A percentile compares a stretch with the other conserved stretches of the same genome.
Evolutionary conservation across 2,113 vertebrate genomes (phyloP).

Genomic region (Trinectes maculatus): DNA sequence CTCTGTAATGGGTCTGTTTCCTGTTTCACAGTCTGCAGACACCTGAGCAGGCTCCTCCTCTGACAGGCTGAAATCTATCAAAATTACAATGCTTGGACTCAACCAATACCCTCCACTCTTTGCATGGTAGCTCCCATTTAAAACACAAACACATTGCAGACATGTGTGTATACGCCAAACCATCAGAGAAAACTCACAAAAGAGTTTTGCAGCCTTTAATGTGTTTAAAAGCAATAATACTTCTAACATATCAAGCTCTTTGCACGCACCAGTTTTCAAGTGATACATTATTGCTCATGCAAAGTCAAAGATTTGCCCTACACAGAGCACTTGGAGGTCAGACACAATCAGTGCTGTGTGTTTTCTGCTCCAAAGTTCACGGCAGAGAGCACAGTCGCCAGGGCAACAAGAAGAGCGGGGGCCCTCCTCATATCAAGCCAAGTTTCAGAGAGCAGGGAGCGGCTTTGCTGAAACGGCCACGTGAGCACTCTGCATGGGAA

Average conservation of each 20-base stretch:
- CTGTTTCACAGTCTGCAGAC: slow-evolving; percentile 60
- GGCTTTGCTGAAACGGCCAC: slow-evolving; percentile 45
- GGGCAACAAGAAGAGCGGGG: slow-evolving; percentile 65
- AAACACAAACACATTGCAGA: not conserved
- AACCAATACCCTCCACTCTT: not conserved
- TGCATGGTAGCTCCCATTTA: not conserved
- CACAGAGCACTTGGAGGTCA: slow-evolving; percentile 59
- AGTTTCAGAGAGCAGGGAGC: slow-evolving; percentile 60
- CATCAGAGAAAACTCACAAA: not conserved
- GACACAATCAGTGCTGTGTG: slow-evolving; percentile 66
- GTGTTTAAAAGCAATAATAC: not conserved
- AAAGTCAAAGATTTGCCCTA: slow-evolving; percentile 60
- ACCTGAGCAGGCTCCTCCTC: slow-evolving; percentile 44
- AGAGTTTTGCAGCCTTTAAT: not conserved
- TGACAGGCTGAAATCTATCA: slow-evolving; percentile 65
- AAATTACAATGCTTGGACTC: slow-evolving; percentile 46
- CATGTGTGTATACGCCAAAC: not conserved
- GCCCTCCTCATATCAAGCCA: slow-evolving; percentile 60
- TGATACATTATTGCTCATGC: slow-evolving; percentile 30
- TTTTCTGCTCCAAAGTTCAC: slow-evolving; percentile 77
- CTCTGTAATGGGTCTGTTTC: slow-evolving; percentile 41
- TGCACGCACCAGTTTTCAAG: not conserved
- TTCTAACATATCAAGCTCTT: not conserved
- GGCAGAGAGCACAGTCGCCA: slow-evolving; percentile 65
- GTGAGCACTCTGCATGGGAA: slow-evolving; percentile 20